Conservation (phyloP, 2,888 invertebrate genomes). For the Ophion slaviceki region DNA sequence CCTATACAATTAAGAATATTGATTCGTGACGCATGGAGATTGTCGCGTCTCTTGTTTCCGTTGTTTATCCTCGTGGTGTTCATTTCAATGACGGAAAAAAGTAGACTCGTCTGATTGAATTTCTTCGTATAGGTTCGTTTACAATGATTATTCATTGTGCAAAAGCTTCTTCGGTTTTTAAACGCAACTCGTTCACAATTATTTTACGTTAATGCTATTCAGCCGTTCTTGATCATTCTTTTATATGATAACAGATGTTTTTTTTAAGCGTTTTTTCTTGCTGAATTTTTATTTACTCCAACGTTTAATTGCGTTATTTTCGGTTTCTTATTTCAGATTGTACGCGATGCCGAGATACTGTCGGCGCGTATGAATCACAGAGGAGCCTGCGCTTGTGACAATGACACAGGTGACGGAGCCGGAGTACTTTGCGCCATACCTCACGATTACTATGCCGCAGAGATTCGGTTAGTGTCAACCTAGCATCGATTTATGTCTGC, state of each 20-base stretch:
- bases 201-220: no score
- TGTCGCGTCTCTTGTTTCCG: constrained; percentile 28
- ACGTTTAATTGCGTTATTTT: background rate
- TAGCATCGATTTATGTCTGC: background rate
- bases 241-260: no score
- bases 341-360: constrained; percentile 97
- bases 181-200: background rate
- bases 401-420: constrained; percentile 99
- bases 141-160: background rate
- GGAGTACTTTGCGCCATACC: constrained; percentile 99
- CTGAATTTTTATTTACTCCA: background rate
- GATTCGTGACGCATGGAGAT: constrained; percentile 36
- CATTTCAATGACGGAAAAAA: background rate
- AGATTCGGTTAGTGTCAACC: constrained; percentile 88
- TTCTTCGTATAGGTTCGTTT: background rate
- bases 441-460: constrained; percentile 94
- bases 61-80: constrained; percentile 23
- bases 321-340: constrained; percentile 87
- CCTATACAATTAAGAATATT: constrained; percentile 37
- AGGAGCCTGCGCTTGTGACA: constrained; percentile 99
- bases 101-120: background rate
- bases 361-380: constrained; percentile 99
- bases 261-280: no score
- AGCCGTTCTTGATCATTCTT: no score
- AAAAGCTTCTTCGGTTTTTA: background rate